Percentiles rank a stretch among this genome's conserved stretches.
These are phyloP conservation scores for Chrysomallon squamiferum DNA, from an alignment of 1,140 invertebrate genomes.

Conservation along the genomic window DNA sequence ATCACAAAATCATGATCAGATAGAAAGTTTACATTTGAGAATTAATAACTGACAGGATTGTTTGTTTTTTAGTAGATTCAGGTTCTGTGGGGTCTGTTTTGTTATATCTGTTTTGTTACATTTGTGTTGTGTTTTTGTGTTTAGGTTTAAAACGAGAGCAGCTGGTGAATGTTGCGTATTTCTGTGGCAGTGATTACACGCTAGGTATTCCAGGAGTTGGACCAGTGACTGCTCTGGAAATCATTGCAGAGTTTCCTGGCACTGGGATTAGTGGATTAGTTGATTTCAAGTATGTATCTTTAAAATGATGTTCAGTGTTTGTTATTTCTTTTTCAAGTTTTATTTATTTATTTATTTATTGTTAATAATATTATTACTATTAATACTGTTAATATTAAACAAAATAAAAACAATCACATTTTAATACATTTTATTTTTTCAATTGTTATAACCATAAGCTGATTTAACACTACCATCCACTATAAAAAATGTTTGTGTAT, in stretches of 20 bases:
- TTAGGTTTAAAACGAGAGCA: constrained; percentile 66
- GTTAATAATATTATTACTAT: background rate
- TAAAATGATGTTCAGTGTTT: background rate
- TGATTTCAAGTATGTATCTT: constrained; percentile 54
- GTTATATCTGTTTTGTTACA: too few species aligned
- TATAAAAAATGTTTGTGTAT: too few species aligned
- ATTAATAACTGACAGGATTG: too few species aligned
- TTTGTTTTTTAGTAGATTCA: too few species aligned
- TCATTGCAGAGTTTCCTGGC: constrained; percentile 77
- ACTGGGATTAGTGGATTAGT: constrained; percentile 64
- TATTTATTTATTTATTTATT: background rate
- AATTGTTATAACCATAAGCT: background rate
- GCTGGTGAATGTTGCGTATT: constrained; percentile 86
- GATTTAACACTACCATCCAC: background rate
- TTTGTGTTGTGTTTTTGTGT: too few species aligned
- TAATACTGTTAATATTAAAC: background rate
- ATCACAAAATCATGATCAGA: too few species aligned
- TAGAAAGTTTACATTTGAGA: too few species aligned
- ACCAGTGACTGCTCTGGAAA: constrained; percentile 94
- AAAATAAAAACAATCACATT: background rate
- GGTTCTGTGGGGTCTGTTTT: too few species aligned
- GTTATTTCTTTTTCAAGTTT: background rate
- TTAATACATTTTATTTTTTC: background rate
- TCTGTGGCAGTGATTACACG: constrained; percentile 99
- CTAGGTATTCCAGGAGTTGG: constrained; percentile 89